phyloP scores from a whole-genome alignment of 1,140 invertebrate genomes.

The Stenopsyche tienmushanensis region DNA sequence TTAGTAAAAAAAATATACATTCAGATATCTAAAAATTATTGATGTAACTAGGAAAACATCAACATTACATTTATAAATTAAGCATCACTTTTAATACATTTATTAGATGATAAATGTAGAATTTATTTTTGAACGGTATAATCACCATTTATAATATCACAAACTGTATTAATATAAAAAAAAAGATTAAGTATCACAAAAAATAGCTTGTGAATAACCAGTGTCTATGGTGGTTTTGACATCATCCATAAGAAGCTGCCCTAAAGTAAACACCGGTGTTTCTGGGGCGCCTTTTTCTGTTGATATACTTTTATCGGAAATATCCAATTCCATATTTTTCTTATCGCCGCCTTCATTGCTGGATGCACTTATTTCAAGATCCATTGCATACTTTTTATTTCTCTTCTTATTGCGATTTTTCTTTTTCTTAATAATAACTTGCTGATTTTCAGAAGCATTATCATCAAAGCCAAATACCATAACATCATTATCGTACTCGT shows the following conservation, averaged over 20 bases:
- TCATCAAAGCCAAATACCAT: constrained; percentile 25
- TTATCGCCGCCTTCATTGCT: neutral
- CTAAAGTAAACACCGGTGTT: constrained; percentile 37
- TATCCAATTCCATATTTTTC: neutral
- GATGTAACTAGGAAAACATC: neutral
- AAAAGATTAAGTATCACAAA: neutral
- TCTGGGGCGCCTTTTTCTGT: constrained; percentile 30
- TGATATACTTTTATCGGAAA: constrained; percentile 11
- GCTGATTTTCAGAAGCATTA: neutral
- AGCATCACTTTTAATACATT: neutral
- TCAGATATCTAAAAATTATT: neutral
- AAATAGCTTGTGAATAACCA: neutral
- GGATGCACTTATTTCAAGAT: constrained; percentile 19
- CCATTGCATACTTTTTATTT: constrained; percentile 25
- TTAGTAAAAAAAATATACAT: neutral
- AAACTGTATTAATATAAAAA: neutral
- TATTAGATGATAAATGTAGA: neutral
- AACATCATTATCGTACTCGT: neutral
- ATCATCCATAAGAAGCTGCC: constrained; percentile 22
- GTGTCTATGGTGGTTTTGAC: neutral
- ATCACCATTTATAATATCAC: neutral
- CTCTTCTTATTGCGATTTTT: neutral
- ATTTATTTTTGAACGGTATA: neutral
- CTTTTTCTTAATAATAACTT: constrained; percentile 14
- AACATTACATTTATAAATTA: neutral